Evolutionary conservation across 2,113 vertebrate species (phyloP).

Genomic region (Murina feae): DNA sequence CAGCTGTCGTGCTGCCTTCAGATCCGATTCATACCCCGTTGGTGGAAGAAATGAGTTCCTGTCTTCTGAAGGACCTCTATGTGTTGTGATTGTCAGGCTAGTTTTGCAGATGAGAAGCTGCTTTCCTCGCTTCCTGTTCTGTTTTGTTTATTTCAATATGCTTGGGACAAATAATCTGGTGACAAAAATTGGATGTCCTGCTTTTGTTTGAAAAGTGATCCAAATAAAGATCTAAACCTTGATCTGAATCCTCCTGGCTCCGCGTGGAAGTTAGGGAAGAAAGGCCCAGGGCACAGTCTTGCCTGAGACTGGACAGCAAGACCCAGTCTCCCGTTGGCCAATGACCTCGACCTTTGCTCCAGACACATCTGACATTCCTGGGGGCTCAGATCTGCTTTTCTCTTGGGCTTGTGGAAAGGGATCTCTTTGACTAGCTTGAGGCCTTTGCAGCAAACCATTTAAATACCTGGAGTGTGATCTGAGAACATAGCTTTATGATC

Average conservation of each 20-base stretch:
- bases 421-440: background rate
- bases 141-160: constrained; percentile 14
- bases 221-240: background rate
- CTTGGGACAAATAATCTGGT: background rate
- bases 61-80: background rate
- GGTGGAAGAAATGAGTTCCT: background rate
- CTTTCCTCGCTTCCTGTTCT: constrained; percentile 31
- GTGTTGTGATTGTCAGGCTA: background rate
- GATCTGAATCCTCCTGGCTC: background rate
- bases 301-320: background rate
- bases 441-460: background rate
- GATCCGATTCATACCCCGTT: background rate
- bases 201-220: constrained; percentile 33
- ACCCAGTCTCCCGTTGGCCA: background rate
- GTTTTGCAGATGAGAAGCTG: constrained; percentile 17
- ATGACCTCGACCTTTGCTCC: background rate
- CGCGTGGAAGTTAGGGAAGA: background rate
- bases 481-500: background rate
- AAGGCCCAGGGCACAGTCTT: background rate
- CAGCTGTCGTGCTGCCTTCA: background rate
- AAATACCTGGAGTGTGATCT: background rate
- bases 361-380: too few species aligned
- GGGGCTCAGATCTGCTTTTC: background rate
- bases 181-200: constrained; percentile 1
- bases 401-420: background rate